Base-by-base conservation (phyloP, 2,888 invertebrate genomes). In the Ethmia dodecea region DNA sequence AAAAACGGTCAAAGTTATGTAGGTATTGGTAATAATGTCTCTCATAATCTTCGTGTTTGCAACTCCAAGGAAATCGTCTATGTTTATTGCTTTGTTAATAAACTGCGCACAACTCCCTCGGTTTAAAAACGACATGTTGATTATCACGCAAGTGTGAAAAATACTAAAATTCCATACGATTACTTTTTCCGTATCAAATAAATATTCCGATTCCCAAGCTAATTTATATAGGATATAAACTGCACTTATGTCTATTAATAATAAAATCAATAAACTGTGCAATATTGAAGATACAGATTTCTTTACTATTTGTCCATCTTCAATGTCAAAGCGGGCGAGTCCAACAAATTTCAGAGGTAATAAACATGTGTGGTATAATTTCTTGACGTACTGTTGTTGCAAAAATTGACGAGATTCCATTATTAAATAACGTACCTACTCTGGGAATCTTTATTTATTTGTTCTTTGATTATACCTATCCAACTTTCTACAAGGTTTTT, bases 1-100 rank as follows among this genome's bases (percentile, higher is more conserved):
- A 1, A 48, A 18, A 4, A 43, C 2, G 3, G 43, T 33, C n/a
- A 55, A 13, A 10, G 37, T 15, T 12, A 39, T 15, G 10, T 47
- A 67, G 1, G 48, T 39, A 14, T 40, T 58, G 0, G 50, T 37
- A 2, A 50, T 47, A 2, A 60, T 42, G 3, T 58, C 40, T 47
- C 80, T 63, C 65, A 81, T 64, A 28, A 73, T 74, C 27, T 51
- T 55, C 0, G 79, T 77, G 40, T 76, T 64, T n/a, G 61, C 41
- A 1, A 52, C 44, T 8, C 76, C 77, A 0, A 81, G 45, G 20
- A 67, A 52, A 5, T 42, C 26, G 39, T 81, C 81, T 0, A 77
- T 61, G 24, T 74, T 56, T 5, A 76, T 61, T 29, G 49, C 53
- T 15, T 49, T 45, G 5, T 57, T 44, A 1, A 78, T 42, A 1